A percentile compares a stretch with the other conserved stretches of the same genome.
phyloP scores from a whole-genome alignment of 2,113 vertebrate species.

The Porphyrio hochstetteri region DNA sequence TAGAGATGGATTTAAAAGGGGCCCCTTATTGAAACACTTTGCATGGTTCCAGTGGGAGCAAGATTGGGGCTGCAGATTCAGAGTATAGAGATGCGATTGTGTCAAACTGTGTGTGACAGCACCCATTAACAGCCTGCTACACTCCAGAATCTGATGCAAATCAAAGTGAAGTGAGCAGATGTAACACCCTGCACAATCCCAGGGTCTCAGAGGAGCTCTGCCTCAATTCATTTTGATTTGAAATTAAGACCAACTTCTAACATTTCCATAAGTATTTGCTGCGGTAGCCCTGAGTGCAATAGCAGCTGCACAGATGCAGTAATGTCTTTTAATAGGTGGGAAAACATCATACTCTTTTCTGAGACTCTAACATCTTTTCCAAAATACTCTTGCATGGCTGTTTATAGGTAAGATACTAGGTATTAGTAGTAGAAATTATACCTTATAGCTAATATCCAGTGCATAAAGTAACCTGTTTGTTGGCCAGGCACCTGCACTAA shows the following conservation, averaged over 20 bases:
- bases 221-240: background rate
- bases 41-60: background rate
- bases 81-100: background rate
- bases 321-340: background rate
- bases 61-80: background rate
- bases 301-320: background rate
- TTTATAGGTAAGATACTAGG: background rate
- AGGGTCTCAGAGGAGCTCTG: conserved; percentile 5
- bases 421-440: background rate
- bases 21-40: background rate
- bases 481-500: background rate
- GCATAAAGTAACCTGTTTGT: background rate
- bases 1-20: background rate
- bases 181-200: background rate
- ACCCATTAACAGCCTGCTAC: background rate
- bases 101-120: background rate
- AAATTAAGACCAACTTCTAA: background rate
- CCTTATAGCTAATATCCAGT: background rate
- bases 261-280: background rate
- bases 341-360: background rate
- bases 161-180: conserved; percentile 31
- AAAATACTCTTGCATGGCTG: background rate
- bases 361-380: background rate
- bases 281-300: background rate
- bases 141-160: background rate